Percentiles rank a stretch among this genome's conserved stretches.
Evolutionary conservation across 2,797 vertebrate species (phyloP).

Genomic region (Silurus lanzhouensis): DNA sequence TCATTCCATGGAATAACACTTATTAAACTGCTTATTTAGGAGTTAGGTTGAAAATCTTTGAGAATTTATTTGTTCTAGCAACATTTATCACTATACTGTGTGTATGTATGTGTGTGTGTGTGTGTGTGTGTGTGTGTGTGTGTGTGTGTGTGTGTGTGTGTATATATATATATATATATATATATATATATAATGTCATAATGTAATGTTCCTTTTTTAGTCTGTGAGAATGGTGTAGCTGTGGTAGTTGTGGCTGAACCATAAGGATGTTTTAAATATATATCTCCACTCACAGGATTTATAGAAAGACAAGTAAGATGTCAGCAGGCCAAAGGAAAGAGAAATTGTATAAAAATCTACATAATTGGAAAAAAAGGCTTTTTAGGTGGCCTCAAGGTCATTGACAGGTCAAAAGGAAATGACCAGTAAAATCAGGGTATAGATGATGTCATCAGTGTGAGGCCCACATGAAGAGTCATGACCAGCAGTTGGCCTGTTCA

Average conservation of each 20-base stretch:
- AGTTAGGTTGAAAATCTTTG: slow-evolving; percentile 17
- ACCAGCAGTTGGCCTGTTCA: slow-evolving; percentile 31
- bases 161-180: too few relatives aligned
- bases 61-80: background rate
- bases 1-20: slow-evolving; percentile 13
- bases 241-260: slow-evolving; percentile 16
- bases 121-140: too few relatives aligned
- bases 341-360: slow-evolving; percentile 63
- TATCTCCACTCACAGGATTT: slow-evolving; percentile 66
- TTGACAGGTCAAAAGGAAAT: slow-evolving; percentile 60
- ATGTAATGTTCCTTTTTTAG: background rate
- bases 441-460: slow-evolving; percentile 64
- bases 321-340: slow-evolving; percentile 63
- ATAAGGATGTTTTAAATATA: slow-evolving; percentile 58
- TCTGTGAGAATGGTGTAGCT: slow-evolving; percentile 28
- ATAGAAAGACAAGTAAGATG: slow-evolving; percentile 57
- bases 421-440: slow-evolving; percentile 53
- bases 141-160: too few relatives aligned
- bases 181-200: background rate
- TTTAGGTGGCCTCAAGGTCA: slow-evolving; percentile 59
- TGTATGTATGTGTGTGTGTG: too few relatives aligned
- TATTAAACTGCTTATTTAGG: background rate
- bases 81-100: background rate
- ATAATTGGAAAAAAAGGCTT: slow-evolving; percentile 54
- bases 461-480: slow-evolving; percentile 57